These are phyloP conservation scores for Galerucella calmariensis DNA, from an alignment of 2,888 invertebrate species.

Conservation along the genomic window DNA sequence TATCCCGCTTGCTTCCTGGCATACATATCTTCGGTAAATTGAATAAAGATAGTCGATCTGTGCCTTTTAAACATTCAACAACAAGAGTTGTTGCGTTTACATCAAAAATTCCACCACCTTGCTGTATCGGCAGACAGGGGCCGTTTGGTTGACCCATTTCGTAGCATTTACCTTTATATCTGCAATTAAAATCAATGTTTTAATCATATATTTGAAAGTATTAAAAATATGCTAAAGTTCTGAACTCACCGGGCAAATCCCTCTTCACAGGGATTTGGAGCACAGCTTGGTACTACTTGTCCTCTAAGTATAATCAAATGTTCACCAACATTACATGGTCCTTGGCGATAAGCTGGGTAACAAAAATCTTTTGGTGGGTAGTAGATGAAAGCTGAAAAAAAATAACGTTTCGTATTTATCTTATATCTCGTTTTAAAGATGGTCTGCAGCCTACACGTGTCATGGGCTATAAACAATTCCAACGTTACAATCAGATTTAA, in stretches of 20 bases:
- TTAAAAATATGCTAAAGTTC: neutral
- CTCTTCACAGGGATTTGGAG: constrained; percentile 72
- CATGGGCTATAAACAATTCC: too few species aligned
- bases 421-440: neutral
- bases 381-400: constrained; percentile 68
- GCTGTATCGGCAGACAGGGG: constrained; percentile 65
- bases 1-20: constrained; percentile 56
- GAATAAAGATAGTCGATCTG: constrained; percentile 54
- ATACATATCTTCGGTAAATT: constrained; percentile 50
- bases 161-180: constrained; percentile 66
- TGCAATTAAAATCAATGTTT: constrained; percentile 57
- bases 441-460: neutral
- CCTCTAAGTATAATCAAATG: constrained; percentile 69
- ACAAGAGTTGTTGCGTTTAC: constrained; percentile 72
- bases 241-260: constrained; percentile 64
- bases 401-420: neutral
- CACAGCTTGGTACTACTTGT: constrained; percentile 71
- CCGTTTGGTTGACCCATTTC: constrained; percentile 59
- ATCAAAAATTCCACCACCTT: constrained; percentile 66
- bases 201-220: neutral
- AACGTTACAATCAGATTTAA: too few species aligned
- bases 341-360: constrained; percentile 72
- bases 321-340: constrained; percentile 71
- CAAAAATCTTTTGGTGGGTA: constrained; percentile 72
- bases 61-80: constrained; percentile 68